Evolutionary conservation across 2,888 invertebrate species (phyloP), one percentile per base, ranked within the genome.

Genomic region (Trissolcus japonicus): DNA sequence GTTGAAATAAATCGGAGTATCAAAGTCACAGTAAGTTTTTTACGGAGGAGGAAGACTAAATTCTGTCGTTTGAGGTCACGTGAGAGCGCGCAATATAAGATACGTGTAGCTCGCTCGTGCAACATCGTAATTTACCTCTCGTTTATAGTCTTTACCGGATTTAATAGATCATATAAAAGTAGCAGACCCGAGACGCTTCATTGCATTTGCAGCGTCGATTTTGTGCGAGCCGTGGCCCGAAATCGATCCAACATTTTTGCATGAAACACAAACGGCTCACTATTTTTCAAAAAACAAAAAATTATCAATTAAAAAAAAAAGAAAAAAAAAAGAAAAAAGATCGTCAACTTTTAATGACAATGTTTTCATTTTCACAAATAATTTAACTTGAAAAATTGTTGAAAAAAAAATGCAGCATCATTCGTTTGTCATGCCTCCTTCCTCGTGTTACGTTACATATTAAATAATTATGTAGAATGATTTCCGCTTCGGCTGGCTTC

Each of bases 41-140:
- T 76, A 72, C 62, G 63, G 71, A 72, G 76, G 60, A 76, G 67
- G 76, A 72, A 76, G 76, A 72, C 72, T 60, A 71, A 76, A 76
- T 76, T 76, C 67, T 67, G 57, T 71, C 72, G 67, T 72, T 72
- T 72, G 76, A 76, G 71, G 67, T 76, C 76, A 76, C 72, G 76
- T 72, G 76, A 76, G 76, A 62, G 76, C 48, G 56, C 57, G 76
- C 57, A 73, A 77, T 77, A 68, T 65, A 73, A 68, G 73, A 68
- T 68, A 73, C 68, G 73, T 68, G 67, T 63, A 68, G 68, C 68
- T 73, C 68, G 68, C 73, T 76, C 76, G 76, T 68, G 74, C 74
- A 75, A 67, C 76, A 75, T 71, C 73, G 76, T 77, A 79, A 79
- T 79, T 77, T 79, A 79, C 79, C 76, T 79, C 76, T 77, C 67